Evolutionary conservation across 2,113 vertebrate species (phyloP), one percentile per base, ranked within the genome.

Genomic region (human (Homo sapiens)): DNA sequence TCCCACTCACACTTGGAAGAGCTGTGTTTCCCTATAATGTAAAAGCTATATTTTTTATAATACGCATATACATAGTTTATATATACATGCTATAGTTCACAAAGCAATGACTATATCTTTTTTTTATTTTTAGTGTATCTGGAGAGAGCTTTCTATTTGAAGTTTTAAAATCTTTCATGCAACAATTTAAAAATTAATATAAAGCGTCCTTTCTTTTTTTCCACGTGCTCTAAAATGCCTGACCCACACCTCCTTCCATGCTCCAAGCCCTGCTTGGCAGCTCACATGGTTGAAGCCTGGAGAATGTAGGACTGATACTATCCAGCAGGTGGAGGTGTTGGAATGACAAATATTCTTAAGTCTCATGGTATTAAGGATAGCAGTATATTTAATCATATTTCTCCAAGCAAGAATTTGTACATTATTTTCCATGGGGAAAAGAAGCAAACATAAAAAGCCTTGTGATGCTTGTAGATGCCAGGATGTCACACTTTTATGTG

Each of bases 81-180:
- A 48, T 27, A 45, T 7, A 35, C 48, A 22, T 52, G 38, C 64
- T 75, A 1, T 83, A 27, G 18, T 40, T 94, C 55, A 61, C 50
- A 48, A 23, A 35, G 25, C 70, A 82, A 8, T 66, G 2, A 22
- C 30, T 75, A 1, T 66, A 59, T 75, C 1, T 52, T 59, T 75
- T 16, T 16, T 55, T 61, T 32, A n/a, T 76, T 89, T 25, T 66
- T 57, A 43, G 38, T 20, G 9, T 59, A 8, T 23, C 13, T 81
- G 50, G 35, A 96, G 22, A 85, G 89, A 73, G 43, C 32, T 83
- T 93, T 50, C 27, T 75, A 38, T 92, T 79, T n/a, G 45, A 93
- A 66, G 16, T 73, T 57, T 66, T 32, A 18, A 75, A 45, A 81
- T 45, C 1, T 84, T 80, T 75, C 55, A 64, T 16, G 7, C 73